Conservation (phyloP, 2,113 vertebrate species). For the Hipposideros armiger region DNA sequence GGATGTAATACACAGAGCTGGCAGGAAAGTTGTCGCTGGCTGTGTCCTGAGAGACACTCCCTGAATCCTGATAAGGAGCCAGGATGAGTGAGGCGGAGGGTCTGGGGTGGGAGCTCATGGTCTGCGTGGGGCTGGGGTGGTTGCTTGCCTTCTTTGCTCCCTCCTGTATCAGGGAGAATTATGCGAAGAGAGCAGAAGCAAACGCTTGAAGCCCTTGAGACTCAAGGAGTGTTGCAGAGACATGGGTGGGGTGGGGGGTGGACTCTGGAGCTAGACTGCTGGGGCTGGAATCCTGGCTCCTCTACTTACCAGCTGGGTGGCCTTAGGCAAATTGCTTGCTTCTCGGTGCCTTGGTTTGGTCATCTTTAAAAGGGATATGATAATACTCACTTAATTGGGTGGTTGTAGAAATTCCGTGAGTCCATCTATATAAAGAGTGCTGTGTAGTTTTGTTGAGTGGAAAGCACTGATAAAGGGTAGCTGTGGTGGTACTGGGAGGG, state of each 20-base stretch:
- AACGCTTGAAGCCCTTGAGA: neutral
- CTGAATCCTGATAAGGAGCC: neutral
- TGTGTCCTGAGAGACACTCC: neutral
- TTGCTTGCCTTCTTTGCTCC: too few species aligned
- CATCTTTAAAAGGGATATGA: neutral
- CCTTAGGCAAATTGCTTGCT: neutral
- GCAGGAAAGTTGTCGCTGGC: neutral
- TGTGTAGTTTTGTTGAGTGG: neutral
- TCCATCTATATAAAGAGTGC: neutral
- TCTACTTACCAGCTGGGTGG: neutral
- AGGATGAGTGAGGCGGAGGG: neutral
- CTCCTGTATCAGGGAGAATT: neutral
- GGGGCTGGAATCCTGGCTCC: neutral
- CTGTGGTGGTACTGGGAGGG: rapidly evolving
- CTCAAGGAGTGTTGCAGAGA: neutral
- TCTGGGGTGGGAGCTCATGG: rapidly evolving
- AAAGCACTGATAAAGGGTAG: neutral
- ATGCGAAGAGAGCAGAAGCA: neutral
- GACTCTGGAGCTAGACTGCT: neutral
- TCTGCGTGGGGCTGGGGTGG: neutral
- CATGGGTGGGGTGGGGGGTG: rapidly evolving
- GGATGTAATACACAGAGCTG: neutral
- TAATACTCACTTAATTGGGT: neutral
- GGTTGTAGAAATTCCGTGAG: neutral
- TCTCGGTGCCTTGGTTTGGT: slow-evolving; percentile 23